These are phyloP conservation scores for Geodia barretti DNA, from an alignment of 37 sponge, comb jelly and placozoan genomes.

Conservation along the genomic window DNA sequence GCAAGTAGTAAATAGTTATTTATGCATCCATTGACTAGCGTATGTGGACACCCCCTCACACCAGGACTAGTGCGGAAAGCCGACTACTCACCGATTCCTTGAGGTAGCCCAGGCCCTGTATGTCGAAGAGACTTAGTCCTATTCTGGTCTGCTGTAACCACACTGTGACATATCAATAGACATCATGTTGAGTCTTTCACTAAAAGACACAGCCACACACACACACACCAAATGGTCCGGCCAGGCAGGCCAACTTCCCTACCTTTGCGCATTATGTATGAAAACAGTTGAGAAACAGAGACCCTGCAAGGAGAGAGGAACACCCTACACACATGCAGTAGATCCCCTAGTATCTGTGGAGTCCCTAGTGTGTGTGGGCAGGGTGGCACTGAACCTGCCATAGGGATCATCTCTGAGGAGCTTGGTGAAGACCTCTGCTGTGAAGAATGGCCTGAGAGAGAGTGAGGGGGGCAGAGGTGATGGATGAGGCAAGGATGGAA, in stretches of 20 bases:
- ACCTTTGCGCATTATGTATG: constrained; percentile 95
- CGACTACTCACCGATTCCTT: constrained; percentile 65
- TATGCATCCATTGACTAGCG: too few relatives aligned
- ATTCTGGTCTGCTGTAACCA: constrained; percentile 98
- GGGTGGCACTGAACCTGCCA: too few relatives aligned
- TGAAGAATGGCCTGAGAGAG: constrained; percentile 72
- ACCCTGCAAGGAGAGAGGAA: constrained; percentile 34
- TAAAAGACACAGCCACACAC: constrained; percentile 8
- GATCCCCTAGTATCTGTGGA: too few relatives aligned
- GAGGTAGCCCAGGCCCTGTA: constrained; percentile 89
- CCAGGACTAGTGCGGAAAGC: too few relatives aligned
- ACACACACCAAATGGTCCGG: neutral
- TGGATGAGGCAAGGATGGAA: neutral
- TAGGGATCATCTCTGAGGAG: constrained; percentile 74
- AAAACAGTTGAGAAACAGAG: constrained; percentile 84
- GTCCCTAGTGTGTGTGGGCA: too few relatives aligned
- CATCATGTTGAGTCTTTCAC: constrained; percentile 13
- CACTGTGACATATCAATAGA: constrained; percentile 49
- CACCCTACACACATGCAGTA: too few relatives aligned
- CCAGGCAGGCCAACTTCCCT: neutral
- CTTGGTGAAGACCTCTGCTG: constrained; percentile 70
- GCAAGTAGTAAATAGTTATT: too few relatives aligned
- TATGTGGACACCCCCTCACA: too few relatives aligned
- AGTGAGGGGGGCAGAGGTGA: neutral
- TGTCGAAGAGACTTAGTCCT: constrained; percentile 94